Evolutionary conservation across 2,888 invertebrate genomes (phyloP), one percentile per base, ranked within the genome.

Genomic region (Drosophila conformis): DNA sequence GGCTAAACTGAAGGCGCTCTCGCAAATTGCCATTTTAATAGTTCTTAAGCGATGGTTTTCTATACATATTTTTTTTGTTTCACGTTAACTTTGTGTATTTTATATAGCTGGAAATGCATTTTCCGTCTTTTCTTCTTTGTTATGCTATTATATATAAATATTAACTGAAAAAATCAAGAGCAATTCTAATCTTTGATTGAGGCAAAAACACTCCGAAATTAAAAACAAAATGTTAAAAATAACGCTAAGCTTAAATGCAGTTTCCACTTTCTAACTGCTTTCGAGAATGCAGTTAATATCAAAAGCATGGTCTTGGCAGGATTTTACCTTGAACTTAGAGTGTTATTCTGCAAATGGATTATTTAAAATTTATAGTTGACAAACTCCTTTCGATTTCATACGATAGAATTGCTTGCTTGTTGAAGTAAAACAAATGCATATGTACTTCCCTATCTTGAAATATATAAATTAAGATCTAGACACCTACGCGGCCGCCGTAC

Each of bases 1-100:
- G 64, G 60, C 64, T 61, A 35, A 75, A 35, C 33, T 40, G 48
- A 29, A 63, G 54, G 62, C 71, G 68, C 59, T 64, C 35, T 52
- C 69, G 58, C 52, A 73, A 76, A 74, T 72, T 80, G 90, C 88
- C 86, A 89, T 85, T 76, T 68, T 78, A 62, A 56, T 89, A 89
- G 73, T 36, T 68, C 46, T 51, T 46, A 78, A 76, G 66, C 57
- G 36, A 56, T 61, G 67, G 66, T 65, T 62, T 63, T 76, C 66
- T 58, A 69, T 60, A 51, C n/a, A 38, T 11, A 36, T 56, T 13
- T 57, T 68, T 48, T 54, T 76, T 62, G 70, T 73, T 78, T 79
- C 63, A 52, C 82, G 87, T 89, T 86, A 69, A 69, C 53, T 75
- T 49, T 71, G 77, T 75, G 66, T 77, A 66, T 80, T 78, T 77